Evolutionary conservation across 2,888 invertebrate species (phyloP).

Genomic region (Stegophylla sp.): DNA sequence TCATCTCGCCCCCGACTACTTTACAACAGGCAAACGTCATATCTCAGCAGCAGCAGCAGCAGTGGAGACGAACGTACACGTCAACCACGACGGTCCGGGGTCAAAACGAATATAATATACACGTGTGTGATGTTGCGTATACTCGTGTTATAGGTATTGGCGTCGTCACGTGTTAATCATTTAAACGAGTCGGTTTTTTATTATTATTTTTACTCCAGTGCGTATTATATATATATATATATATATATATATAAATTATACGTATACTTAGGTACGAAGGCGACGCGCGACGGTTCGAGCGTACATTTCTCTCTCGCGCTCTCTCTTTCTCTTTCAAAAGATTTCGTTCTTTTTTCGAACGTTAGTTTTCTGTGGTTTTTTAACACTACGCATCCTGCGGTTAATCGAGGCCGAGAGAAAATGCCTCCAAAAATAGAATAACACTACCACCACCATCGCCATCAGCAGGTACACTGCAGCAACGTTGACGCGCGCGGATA

Average conservation of each 20-base stretch:
- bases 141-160: neutral
- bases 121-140: too few relatives aligned
- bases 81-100: neutral
- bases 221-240: neutral
- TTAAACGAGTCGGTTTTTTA: conserved; percentile 47
- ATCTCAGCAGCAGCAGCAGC: neutral
- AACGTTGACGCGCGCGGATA: too few relatives aligned
- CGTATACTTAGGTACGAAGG: neutral
- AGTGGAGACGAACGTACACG: too few relatives aligned
- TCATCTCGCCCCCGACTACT: neutral
- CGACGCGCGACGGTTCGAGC: neutral
- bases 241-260: neutral
- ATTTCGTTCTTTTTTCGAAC: neutral
- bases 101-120: conserved; percentile 17
- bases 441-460: neutral
- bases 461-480: too few relatives aligned
- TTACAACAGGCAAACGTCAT: neutral
- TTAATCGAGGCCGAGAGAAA: conserved; percentile 43
- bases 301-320: neutral
- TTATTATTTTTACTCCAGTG: conserved; percentile 18
- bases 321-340: neutral
- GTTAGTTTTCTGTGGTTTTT: conserved; percentile 48
- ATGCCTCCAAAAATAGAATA: conserved; percentile 54
- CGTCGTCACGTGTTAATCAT: conserved; percentile 54
- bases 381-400: conserved; percentile 48